Evolutionary conservation across 2,113 vertebrate species (phyloP).

Genomic region (Syngnathus floridae): DNA sequence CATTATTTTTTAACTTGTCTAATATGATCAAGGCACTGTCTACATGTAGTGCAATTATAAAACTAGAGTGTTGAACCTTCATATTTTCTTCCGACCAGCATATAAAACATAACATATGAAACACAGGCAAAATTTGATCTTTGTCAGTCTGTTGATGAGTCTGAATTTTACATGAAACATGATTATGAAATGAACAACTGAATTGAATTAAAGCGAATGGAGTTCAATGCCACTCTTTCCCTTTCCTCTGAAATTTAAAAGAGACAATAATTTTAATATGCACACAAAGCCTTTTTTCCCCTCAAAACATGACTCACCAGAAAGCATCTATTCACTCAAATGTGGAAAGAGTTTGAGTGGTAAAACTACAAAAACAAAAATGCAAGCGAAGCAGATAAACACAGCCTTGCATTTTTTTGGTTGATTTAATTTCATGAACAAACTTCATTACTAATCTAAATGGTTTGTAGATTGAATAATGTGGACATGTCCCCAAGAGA

Average conservation of each 20-base stretch:
- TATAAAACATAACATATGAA: background rate
- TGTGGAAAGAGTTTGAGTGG: background rate
- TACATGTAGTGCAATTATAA: background rate
- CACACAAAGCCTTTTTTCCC: background rate
- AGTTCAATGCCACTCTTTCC: background rate
- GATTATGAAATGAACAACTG: background rate
- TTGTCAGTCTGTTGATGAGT: background rate
- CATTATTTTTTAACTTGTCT: background rate
- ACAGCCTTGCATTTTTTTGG: background rate
- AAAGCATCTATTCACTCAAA: background rate
- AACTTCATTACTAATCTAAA: background rate
- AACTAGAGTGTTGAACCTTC: background rate
- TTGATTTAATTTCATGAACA: background rate
- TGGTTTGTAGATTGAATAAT: background rate
- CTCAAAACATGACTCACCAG: background rate
- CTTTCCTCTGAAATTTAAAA: background rate
- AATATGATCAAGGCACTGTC: background rate
- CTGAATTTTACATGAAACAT: background rate
- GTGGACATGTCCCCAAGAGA: background rate
- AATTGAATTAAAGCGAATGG: background rate
- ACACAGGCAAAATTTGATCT: background rate
- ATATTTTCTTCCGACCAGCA: background rate
- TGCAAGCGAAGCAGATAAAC: background rate
- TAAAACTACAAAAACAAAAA: background rate
- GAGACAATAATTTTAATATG: background rate